Evolutionary conservation across 2,113 vertebrate genomes (phyloP).

Genomic region (Falcunculus frontatus): DNA sequence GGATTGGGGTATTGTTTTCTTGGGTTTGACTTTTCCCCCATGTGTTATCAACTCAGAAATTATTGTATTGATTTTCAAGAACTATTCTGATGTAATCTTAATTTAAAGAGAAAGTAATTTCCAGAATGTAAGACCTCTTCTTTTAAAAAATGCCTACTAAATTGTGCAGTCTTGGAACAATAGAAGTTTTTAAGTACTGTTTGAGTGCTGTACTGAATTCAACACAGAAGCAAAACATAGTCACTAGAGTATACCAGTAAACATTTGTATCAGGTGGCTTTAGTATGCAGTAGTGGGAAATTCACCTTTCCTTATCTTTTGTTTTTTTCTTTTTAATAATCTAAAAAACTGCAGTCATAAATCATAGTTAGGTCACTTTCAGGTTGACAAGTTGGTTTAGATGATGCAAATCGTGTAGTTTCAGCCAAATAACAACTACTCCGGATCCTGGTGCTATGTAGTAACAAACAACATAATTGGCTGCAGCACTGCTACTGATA

Average conservation of each 20-base stretch:
- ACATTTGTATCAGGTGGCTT: neutral
- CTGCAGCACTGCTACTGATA: rapidly evolving
- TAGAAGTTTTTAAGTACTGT: neutral
- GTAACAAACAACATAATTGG: neutral
- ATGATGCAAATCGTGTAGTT: neutral
- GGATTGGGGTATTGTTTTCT: rapidly evolving
- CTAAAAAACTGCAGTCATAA: neutral
- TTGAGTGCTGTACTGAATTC: neutral
- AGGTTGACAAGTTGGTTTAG: neutral
- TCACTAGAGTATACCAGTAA: neutral
- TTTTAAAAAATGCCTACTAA: neutral
- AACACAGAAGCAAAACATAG: neutral
- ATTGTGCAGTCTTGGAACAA: neutral
- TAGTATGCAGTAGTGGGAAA: neutral
- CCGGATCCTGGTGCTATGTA: neutral
- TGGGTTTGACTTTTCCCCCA: rapidly evolving
- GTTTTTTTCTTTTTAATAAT: neutral
- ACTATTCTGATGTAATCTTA: neutral
- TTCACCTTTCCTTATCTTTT: rapidly evolving
- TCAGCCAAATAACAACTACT: neutral
- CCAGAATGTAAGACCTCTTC: neutral
- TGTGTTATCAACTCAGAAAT: neutral
- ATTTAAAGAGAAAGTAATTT: neutral
- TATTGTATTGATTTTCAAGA: neutral
- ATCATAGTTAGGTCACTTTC: neutral